A percentile compares a stretch with the other conserved stretches of the same genome.
phyloP scores from a whole-genome alignment of 2,797 vertebrate species.

The Lutjanus campechanus region DNA sequence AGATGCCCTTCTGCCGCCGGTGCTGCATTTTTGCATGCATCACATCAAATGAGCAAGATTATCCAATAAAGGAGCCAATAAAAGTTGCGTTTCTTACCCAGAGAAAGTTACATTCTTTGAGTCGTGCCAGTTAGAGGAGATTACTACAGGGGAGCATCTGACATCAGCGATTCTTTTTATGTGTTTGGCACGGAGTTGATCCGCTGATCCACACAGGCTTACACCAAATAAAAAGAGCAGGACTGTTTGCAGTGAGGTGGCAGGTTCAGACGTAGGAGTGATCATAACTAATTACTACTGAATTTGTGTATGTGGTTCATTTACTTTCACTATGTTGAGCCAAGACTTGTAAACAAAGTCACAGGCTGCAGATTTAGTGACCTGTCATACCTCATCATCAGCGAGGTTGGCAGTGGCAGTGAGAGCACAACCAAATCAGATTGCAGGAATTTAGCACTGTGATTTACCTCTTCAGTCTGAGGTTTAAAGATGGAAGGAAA shows the following conservation, averaged over 20 bases:
- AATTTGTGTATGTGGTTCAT: neutral
- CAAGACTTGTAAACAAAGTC: neutral
- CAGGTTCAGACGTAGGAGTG: neutral
- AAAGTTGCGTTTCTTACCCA: neutral
- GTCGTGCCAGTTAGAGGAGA: slow-evolving; percentile 16
- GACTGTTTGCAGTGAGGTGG: neutral
- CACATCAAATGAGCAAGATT: slow-evolving; percentile 41
- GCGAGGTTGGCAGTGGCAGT: neutral
- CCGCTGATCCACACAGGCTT: slow-evolving; percentile 1
- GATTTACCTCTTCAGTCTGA: neutral
- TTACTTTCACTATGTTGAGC: neutral
- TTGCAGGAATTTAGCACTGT: neutral
- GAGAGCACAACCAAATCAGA: neutral
- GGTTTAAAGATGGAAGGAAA: neutral
- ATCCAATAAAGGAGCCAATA: slow-evolving; percentile 25
- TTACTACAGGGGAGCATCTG: slow-evolving; percentile 13
- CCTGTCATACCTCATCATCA: neutral
- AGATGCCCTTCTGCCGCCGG: neutral
- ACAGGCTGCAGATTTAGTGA: neutral
- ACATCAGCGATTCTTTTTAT: slow-evolving; percentile 5
- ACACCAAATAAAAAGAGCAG: neutral
- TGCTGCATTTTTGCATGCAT: slow-evolving; percentile 34
- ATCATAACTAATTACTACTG: neutral
- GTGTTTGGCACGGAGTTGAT: slow-evolving; percentile 17
- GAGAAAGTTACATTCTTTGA: slow-evolving; percentile 3